Conservation (phyloP, 2,888 invertebrate genomes). For the Orthosia incerta region DNA sequence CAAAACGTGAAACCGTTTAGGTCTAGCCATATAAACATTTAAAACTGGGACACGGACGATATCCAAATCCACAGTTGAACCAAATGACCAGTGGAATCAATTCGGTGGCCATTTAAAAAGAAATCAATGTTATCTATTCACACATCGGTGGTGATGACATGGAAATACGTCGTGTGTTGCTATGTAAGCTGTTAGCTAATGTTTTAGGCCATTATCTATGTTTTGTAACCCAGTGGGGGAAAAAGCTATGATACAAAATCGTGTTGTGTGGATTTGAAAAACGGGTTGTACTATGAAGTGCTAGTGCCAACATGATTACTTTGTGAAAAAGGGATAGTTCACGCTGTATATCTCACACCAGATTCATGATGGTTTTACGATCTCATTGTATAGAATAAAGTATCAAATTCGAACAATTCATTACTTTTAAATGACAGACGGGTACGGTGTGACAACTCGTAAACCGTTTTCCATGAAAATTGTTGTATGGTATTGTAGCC, state of each 20-base stretch:
- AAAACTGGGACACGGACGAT: conserved; percentile 15
- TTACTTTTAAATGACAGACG: background rate
- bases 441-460: too few species aligned
- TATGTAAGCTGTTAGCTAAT: conserved; percentile 25
- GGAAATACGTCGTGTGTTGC: conserved; percentile 20
- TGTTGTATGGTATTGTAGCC: too few species aligned
- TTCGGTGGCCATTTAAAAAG: conserved; percentile 40
- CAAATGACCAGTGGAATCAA: conserved; percentile 20
- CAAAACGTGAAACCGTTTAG: background rate
- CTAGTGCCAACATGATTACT: too few species aligned
- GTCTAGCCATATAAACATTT: conserved; percentile 5
- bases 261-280: background rate
- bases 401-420: background rate
- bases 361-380: too few species aligned
- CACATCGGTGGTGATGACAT: conserved; percentile 34
- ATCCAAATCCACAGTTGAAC: conserved; percentile 14
- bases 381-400: background rate
- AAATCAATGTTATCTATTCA: conserved; percentile 62
- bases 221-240: background rate
- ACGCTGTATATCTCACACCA: too few species aligned
- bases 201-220: conserved; percentile 36
- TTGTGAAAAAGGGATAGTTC: too few species aligned
- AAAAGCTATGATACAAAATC: background rate
- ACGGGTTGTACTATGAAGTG: background rate
- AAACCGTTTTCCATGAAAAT: too few species aligned